Base-by-base conservation (phyloP, 2,797 vertebrate genomes). In the Forpus xanthops region DNA sequence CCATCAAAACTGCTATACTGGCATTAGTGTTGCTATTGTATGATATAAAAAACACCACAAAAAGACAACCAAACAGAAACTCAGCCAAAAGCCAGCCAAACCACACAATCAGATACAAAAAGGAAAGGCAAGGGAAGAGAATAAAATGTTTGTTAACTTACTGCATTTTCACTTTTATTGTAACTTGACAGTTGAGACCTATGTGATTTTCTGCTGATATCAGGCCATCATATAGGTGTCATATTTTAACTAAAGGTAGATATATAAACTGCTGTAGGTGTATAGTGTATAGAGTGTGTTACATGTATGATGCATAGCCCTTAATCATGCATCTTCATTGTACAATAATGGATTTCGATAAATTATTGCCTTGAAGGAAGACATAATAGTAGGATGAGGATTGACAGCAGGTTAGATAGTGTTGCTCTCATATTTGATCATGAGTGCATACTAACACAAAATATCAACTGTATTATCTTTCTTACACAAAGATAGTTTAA, bases 311-410 rank as follows among this genome's bases (percentile, higher is more conserved):
- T 6, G 21, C 7, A 15, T 20, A 60, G 21, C 12, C 23, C 24
- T 25, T 9, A 52, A 33, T 47, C 8, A 71, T 8, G 16, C 11
- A 70, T 19, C 30, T 33, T 89, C 31, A 15, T 14, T 56, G 21
- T 55, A 12, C 11, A 71, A 4, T 45, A 79, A 64, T 2, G 2
- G 5, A n/a, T 60, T 93, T 72, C 85, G 31, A 64, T 4, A 64
- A 70, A 78, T 41, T 47, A 27, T 31, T 77, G 14, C 23, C 23
- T 56, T 80, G 27, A 77, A 87, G 27, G 27, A 70, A 76, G 35
- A 33, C 6, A 15, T 0, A 1, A 5, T 5, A 19, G 6, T 28
- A 56, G 20, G 9, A 60, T 44, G 16, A 76, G 8, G 14, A 49
- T 2, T 78, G 41, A 68, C 11, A 25, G 7, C 33, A 81, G n/a